Conservation (phyloP, 2,888 invertebrate genomes). For the Bugulina stolonifera region DNA sequence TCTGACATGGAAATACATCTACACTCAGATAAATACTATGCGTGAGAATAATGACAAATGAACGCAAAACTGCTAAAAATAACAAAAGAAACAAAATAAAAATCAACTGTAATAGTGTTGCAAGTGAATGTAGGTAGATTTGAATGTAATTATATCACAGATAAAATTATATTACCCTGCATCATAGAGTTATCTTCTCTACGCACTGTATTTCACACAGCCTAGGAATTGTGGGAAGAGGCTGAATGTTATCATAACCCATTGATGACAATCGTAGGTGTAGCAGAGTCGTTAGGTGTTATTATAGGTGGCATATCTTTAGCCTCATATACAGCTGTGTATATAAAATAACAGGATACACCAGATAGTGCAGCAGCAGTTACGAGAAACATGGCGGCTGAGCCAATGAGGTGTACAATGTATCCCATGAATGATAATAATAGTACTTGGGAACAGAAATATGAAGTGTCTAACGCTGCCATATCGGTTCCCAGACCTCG, state of each 20-base stretch:
- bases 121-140: not conserved
- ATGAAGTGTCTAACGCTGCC: constrained; percentile 59
- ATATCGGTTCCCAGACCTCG: constrained; percentile 92
- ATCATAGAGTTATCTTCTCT: no score
- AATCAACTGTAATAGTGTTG: not conserved
- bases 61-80: no score
- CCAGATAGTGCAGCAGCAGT: constrained; percentile 52
- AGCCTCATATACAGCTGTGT: constrained; percentile 16
- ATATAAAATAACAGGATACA: constrained; percentile 40
- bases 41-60: no score
- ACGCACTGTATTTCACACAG: no score
- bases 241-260: no score
- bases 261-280: not conserved
- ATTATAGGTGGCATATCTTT: not conserved
- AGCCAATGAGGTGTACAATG: constrained; percentile 53
- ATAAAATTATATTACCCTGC: no score
- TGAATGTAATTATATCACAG: not conserved
- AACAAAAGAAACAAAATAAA: no score
- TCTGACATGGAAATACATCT: no score
- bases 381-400: constrained; percentile 53
- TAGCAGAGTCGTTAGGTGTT: not conserved
- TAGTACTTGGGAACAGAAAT: constrained; percentile 55
- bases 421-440: constrained; percentile 54
- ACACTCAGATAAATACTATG: no score
- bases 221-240: no score